A percentile compares a stretch with the other conserved stretches of the same genome.
Evolutionary conservation across 1,140 invertebrate genomes (phyloP).

Genomic region (Lasaia peninsularis): DNA sequence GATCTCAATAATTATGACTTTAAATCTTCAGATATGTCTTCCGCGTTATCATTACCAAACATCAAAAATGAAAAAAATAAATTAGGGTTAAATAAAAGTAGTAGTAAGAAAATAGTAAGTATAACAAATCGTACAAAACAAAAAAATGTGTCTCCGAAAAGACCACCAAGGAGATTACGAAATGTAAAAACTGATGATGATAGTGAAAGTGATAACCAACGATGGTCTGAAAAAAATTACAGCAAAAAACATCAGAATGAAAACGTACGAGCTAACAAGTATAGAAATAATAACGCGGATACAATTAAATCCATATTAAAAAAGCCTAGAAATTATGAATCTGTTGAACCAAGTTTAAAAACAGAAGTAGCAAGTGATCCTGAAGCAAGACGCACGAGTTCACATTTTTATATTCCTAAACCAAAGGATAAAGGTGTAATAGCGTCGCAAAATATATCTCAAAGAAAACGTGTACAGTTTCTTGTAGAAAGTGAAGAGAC

Average conservation of each 20-base stretch:
- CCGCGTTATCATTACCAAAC: conserved; percentile 59
- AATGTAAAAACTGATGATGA: conserved; percentile 66
- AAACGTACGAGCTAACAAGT: conserved; percentile 38
- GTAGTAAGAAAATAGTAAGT: conserved; percentile 51
- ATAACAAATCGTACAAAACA: conserved; percentile 61
- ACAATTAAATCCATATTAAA: conserved; percentile 83
- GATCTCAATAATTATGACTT: conserved; percentile 67
- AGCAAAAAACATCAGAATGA: conserved; percentile 42
- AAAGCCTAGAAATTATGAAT: conserved; percentile 76
- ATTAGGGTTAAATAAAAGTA: conserved; percentile 49
- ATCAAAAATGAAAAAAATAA: conserved; percentile 67
- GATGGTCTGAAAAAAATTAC: conserved; percentile 47
- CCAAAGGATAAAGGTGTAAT: conserved; percentile 63
- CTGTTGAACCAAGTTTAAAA: conserved; percentile 38
- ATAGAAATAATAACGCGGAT: conserved; percentile 58
- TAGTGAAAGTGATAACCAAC: conserved; percentile 69
- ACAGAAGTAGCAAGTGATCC: conserved; percentile 48
- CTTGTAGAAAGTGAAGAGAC: conserved; percentile 78
- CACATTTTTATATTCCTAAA: conserved; percentile 82
- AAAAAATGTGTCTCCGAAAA: conserved; percentile 66
- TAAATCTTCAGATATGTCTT: conserved; percentile 54
- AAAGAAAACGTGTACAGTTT: conserved; percentile 80
- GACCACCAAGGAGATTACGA: conserved; percentile 61
- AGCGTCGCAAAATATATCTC: conserved; percentile 50
- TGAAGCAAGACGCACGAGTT: conserved; percentile 61